Evolutionary conservation across 2,888 invertebrate species (phyloP), one percentile per base, ranked within the genome.

Genomic region (Erebia palarica): DNA sequence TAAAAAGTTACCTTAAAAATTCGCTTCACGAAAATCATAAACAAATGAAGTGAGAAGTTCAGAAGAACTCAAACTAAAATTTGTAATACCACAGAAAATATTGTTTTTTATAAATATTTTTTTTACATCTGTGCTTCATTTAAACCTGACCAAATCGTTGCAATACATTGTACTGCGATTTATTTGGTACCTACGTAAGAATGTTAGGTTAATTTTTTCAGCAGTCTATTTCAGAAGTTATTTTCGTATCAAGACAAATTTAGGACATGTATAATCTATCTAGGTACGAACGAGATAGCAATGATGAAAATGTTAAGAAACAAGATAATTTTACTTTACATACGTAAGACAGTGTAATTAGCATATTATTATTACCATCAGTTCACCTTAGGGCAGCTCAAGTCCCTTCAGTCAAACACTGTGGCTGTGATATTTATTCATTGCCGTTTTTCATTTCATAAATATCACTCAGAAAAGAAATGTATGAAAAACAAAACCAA

Each of bases 221-320:
- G 72, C 70, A 68, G 67, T 59, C 71, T 65, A 68, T 75, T 74
- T 74, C 74, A 64, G 64, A 69, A 73, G 72, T 63, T 75, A 75
- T 75, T 75, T 75, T 75, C 55, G 74, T 74, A 74, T 69, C 75
- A 71, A 73, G 72, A 65, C 74, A 74, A 73, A 75, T 73, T 75
- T 74, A 75, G 74, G 75, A 74, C 75, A 75, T 73, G 75, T 65
- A 74, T 73, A 75, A 75, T 71, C 75, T 69, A 74, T 65, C 74
- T 73, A n/a, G n/a, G n/a, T n/a, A 71, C 67, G 71, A 69, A 71
- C 69, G 71, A 73, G 69, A 75, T 75, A 75, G 74, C 67, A 65
- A 71, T 69, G 71, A 73, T 73, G 68, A 64, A 73, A 69, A 68
- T 60, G 44, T 69, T 71, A 68, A 72, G 74, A 72, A 68, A 47